Conservation (phyloP, 2,113 vertebrate species). For the Euleptes europaea region DNA sequence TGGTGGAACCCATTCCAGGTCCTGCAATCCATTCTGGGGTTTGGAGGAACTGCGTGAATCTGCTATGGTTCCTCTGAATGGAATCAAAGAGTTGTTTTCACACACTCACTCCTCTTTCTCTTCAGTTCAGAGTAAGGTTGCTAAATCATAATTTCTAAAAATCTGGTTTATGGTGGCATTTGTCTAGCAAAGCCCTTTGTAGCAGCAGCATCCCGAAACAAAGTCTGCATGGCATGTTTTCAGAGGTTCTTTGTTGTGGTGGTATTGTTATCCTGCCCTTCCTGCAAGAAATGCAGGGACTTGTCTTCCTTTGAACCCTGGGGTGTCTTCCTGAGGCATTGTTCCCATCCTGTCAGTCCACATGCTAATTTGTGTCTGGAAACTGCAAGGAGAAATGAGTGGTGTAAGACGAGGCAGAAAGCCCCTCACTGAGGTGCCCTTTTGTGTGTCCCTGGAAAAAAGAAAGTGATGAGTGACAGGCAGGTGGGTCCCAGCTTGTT, state of each 20-base stretch:
- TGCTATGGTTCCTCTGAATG: background rate
- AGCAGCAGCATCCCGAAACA: background rate
- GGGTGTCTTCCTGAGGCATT: background rate
- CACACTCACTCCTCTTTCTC: background rate
- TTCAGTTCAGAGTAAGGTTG: background rate
- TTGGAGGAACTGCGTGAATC: background rate
- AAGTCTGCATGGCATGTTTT: background rate
- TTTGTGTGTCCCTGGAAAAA: background rate
- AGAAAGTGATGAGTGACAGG: background rate
- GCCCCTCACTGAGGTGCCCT: background rate
- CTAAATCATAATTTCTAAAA: background rate
- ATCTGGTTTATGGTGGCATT: background rate
- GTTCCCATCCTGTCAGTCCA: background rate
- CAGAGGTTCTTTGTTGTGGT: too few species aligned
- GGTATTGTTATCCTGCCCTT: too few species aligned
- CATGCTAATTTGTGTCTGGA: background rate
- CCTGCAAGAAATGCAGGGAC: too few species aligned
- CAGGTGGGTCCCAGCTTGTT: background rate
- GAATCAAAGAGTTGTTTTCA: background rate
- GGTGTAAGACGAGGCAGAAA: background rate
- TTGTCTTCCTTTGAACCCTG: too few species aligned
- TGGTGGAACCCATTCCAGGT: background rate
- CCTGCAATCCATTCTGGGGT: background rate
- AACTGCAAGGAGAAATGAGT: too few species aligned
- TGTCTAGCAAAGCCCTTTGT: background rate